Conservation (phyloP, 1,140 invertebrate species). For the Drosophila mauritiana region DNA sequence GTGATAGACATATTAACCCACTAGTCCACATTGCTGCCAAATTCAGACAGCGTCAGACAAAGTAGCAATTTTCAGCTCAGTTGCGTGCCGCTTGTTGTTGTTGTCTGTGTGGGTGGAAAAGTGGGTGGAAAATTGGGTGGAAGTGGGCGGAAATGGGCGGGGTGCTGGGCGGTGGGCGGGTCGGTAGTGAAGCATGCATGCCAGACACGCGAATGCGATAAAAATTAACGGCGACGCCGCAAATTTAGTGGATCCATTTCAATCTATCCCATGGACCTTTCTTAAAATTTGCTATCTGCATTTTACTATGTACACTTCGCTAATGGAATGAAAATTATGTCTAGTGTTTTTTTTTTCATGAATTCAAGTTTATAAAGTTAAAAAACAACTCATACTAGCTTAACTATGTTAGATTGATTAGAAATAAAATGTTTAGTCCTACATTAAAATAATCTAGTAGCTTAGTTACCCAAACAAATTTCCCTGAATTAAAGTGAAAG, state of each 20-base stretch:
- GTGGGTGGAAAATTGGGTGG: neutral
- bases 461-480: no score
- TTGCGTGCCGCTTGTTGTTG: slow-evolving; percentile 55
- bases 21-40: slow-evolving; percentile 66
- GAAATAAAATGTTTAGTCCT: no score
- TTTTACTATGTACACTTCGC: neutral
- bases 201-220: slow-evolving; percentile 77
- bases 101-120: slow-evolving; percentile 9
- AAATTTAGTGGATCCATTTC: slow-evolving; percentile 60
- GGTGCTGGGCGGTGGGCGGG: slow-evolving; percentile 1
- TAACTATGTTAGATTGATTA: no score
- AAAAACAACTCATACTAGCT: no score
- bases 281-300: neutral
- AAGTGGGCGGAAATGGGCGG: slow-evolving; percentile 2
- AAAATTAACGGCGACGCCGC: slow-evolving; percentile 56
- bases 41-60: slow-evolving; percentile 48
- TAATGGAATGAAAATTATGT: neutral
- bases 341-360: neutral
- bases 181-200: slow-evolving; percentile 71
- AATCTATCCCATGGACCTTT: slow-evolving; percentile 2
- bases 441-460: no score
- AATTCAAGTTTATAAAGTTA: no score
- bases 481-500: neutral
- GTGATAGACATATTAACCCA: slow-evolving; percentile 81
- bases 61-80: slow-evolving; percentile 80